Percentiles rank a stretch among this genome's conserved stretches.
phyloP scores from a whole-genome alignment of 1,140 invertebrate species.

The Hyposmocoma kahamanoa region DNA sequence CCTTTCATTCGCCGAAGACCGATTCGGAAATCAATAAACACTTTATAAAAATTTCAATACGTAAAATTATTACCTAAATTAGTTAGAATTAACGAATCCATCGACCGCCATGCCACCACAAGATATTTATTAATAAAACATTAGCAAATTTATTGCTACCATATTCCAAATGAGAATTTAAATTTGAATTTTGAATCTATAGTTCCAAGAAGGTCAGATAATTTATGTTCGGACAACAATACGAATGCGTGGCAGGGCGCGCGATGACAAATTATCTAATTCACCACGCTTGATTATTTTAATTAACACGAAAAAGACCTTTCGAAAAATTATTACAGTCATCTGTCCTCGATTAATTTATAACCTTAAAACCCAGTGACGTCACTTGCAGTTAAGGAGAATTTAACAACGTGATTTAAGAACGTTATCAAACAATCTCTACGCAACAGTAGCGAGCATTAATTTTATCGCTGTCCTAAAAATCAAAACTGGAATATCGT shows the following conservation, averaged over 20 bases:
- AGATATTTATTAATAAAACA: constrained; percentile 22
- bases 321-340: too few relatives aligned
- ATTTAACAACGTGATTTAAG: background rate
- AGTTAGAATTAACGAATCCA: constrained; percentile 7
- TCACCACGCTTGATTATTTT: constrained; percentile 51
- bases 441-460: constrained; percentile 17
- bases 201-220: constrained; percentile 45
- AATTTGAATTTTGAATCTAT: constrained; percentile 5
- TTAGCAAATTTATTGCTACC: constrained; percentile 32
- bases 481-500: constrained; percentile 6
- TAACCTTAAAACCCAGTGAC: too few relatives aligned
- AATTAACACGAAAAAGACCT: constrained; percentile 37
- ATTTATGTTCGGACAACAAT: constrained; percentile 42
- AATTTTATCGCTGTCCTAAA: constrained; percentile 12
- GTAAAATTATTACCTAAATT: constrained; percentile 5
- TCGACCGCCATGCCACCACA: constrained; percentile 1
- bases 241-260: constrained; percentile 13
- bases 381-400: background rate
- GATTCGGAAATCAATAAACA: background rate
- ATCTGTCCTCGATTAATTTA: too few relatives aligned
- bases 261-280: constrained; percentile 61
- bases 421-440: constrained; percentile 1
- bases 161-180: constrained; percentile 22
- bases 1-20: background rate
- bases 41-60: constrained; percentile 10